Conservation (phyloP, 2,113 vertebrate species). For the Orcinus orca region DNA sequence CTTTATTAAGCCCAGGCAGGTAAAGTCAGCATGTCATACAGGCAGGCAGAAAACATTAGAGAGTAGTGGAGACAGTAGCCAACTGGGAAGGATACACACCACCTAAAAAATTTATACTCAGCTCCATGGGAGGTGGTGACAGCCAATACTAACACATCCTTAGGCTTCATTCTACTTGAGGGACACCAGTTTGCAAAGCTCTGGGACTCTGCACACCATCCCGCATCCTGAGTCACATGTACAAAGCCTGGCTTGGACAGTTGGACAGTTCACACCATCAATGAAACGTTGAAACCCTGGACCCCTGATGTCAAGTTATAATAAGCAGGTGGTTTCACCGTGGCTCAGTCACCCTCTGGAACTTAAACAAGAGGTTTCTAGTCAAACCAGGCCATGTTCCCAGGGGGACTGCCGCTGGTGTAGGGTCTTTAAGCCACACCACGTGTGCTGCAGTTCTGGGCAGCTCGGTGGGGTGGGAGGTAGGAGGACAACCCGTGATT, state of each 20-base stretch:
- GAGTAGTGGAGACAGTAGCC: not conserved
- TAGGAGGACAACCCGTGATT: rapidly evolving
- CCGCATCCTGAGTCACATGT: rapidly evolving
- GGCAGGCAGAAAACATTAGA: not conserved
- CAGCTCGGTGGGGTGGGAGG: not conserved
- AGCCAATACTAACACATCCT: not conserved
- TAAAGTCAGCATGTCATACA: not conserved
- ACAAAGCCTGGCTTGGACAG: not conserved
- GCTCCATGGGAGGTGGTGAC: not conserved
- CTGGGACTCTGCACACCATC: not conserved
- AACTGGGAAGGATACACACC: rapidly evolving
- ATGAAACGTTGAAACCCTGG: not conserved
- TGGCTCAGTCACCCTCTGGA: not conserved
- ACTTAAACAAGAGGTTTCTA: not conserved
- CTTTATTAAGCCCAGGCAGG: not conserved
- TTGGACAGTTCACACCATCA: not conserved
- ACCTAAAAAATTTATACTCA: not conserved
- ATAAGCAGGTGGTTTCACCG: not conserved
- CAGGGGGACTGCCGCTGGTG: too few relatives aligned
- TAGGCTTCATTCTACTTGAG: not conserved
- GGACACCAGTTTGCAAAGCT: not conserved
- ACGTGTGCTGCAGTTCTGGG: not conserved
- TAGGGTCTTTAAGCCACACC: not conserved
- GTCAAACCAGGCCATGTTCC: not conserved
- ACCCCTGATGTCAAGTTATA: not conserved